Evolutionary conservation across 2,888 invertebrate genomes (phyloP).

Genomic region (Criorhina ranunculi): DNA sequence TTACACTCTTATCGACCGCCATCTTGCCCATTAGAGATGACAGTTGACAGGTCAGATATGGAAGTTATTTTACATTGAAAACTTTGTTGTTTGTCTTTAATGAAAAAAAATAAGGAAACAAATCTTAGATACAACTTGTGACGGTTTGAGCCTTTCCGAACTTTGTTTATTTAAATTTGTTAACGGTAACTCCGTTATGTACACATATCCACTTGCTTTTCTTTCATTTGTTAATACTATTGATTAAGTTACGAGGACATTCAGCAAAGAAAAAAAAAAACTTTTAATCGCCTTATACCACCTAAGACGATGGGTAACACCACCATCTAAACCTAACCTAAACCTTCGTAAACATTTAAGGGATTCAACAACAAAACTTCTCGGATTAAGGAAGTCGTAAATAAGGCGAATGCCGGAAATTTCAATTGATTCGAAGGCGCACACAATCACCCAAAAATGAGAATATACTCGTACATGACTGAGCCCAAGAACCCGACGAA

Average conservation of each 20-base stretch:
- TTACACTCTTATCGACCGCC: too few species aligned
- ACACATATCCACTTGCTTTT: too few species aligned
- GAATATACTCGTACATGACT: slow-evolving; percentile 21
- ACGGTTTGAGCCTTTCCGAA: too few species aligned
- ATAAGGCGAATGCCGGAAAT: slow-evolving; percentile 62
- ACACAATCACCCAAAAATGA: slow-evolving; percentile 23
- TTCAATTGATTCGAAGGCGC: slow-evolving; percentile 54
- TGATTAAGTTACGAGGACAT: slow-evolving; percentile 39
- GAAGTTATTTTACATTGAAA: too few species aligned
- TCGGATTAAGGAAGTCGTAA: slow-evolving; percentile 58
- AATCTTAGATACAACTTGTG: too few species aligned
- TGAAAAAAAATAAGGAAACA: too few species aligned
- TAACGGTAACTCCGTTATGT: too few species aligned
- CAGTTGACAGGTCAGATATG: too few species aligned
- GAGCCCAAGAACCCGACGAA: neutral
- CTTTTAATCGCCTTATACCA: slow-evolving; percentile 25
- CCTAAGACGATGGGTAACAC: slow-evolving; percentile 26
- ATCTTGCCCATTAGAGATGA: slow-evolving; percentile 1
- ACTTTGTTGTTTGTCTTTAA: too few species aligned
- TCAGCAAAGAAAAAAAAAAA: neutral
- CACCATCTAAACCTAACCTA: slow-evolving; percentile 14
- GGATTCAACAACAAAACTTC: slow-evolving; percentile 21
- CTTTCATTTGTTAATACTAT: slow-evolving; percentile 22
- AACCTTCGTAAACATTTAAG: slow-evolving; percentile 29
- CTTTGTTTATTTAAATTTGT: too few species aligned